Conservation (phyloP, 30 jellyfish, hydroid and myxozoan species). For the Kudoa iwatai region DNA sequence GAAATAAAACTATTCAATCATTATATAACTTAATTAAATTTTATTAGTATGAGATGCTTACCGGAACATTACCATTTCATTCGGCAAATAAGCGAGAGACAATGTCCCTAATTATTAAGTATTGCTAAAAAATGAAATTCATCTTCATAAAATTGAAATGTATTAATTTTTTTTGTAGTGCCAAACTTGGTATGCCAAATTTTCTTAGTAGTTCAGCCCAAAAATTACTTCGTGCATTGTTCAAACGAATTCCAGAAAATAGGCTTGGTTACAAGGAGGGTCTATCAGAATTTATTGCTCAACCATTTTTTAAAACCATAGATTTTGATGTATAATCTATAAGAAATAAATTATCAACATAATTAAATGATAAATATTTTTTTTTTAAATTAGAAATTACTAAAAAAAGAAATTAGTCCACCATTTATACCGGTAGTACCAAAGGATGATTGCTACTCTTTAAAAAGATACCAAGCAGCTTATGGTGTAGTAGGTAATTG, state of each 20-base stretch:
- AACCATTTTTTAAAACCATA: slow-evolving; percentile 32
- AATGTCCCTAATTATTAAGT: slow-evolving; percentile 49
- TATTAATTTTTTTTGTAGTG: slow-evolving; percentile 14
- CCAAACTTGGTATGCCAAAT: slow-evolving; percentile 90
- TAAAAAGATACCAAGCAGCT: no score
- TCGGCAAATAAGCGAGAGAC: slow-evolving; percentile 68
- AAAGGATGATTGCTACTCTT: slow-evolving; percentile 21
- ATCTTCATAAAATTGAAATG: no score
- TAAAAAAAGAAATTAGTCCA: no score
- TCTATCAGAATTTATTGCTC: slow-evolving; percentile 22
- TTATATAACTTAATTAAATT: background rate
- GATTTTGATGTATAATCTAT: slow-evolving; percentile 31
- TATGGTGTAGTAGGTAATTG: no score
- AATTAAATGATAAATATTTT: background rate
- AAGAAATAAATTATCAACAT: background rate
- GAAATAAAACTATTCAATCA: background rate
- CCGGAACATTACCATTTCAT: slow-evolving; percentile 85
- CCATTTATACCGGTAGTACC: slow-evolving; percentile 94
- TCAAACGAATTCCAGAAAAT: slow-evolving; percentile 75
- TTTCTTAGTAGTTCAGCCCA: slow-evolving; percentile 61
- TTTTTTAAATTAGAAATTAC: slow-evolving; percentile 5
- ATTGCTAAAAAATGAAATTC: no score
- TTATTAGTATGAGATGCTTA: slow-evolving; percentile 71
- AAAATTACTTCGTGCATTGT: slow-evolving; percentile 42
- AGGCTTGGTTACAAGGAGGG: slow-evolving; percentile 46